Percentiles rank a stretch among this genome's conserved stretches.
These are phyloP conservation scores for Muscidifurax raptorellus DNA, from an alignment of 1,140 invertebrate genomes.

Conservation along the genomic window DNA sequence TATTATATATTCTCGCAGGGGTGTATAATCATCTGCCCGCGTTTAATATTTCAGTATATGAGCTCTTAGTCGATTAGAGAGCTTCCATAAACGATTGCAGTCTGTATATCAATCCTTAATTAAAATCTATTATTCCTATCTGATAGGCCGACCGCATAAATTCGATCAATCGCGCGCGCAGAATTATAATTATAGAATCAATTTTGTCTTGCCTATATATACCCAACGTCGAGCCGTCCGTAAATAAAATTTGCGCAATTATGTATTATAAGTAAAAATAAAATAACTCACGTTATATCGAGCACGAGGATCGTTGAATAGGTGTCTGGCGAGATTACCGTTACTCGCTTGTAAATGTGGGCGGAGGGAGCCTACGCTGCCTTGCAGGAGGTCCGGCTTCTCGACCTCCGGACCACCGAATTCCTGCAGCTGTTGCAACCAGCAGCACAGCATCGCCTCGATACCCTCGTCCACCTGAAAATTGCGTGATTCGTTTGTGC, in stretches of 20 bases:
- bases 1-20: not conserved
- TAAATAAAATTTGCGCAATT: too few relatives aligned
- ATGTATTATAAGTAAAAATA: not conserved
- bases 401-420: constrained; percentile 87
- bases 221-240: too few relatives aligned
- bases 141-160: too few relatives aligned
- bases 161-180: too few relatives aligned
- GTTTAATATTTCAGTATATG: not conserved
- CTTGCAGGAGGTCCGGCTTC: constrained; percentile 87
- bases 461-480: constrained; percentile 87
- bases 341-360: constrained; percentile 74
- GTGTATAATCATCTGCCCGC: not conserved
- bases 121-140: too few relatives aligned
- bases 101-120: too few relatives aligned
- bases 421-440: constrained; percentile 87
- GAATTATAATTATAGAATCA: too few relatives aligned
- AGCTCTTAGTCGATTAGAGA: too few relatives aligned
- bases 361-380: constrained; percentile 82
- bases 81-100: too few relatives aligned
- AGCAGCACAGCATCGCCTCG: constrained; percentile 87
- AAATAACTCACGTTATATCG: constrained; percentile 84
- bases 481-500: not conserved
- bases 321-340: constrained; percentile 80
- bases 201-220: too few relatives aligned
- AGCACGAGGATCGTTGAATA: constrained; percentile 82